Evolutionary conservation across 1,140 invertebrate species (phyloP).

Genomic region (Zaprionus ornatus): DNA sequence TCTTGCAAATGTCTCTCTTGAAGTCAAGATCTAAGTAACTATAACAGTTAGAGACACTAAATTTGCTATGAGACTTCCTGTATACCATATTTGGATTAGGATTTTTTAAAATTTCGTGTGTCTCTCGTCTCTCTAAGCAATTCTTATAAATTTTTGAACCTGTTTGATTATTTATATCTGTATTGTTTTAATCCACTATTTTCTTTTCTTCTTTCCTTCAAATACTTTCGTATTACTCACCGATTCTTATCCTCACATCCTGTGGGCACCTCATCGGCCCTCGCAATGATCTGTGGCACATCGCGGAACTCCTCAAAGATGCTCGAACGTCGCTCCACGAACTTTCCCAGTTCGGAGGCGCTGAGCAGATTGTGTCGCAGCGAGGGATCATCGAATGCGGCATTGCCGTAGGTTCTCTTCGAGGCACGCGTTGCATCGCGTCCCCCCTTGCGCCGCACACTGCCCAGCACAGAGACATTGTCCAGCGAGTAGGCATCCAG

Average conservation of each 20-base stretch:
- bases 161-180: too few relatives aligned
- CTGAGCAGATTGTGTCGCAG: constrained; percentile 72
- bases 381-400: constrained; percentile 94
- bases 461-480: constrained; percentile 93
- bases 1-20: too few relatives aligned
- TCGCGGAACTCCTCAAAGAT: constrained; percentile 91
- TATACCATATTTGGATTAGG: too few relatives aligned
- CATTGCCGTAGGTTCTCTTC: constrained; percentile 95
- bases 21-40: too few relatives aligned
- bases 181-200: too few relatives aligned
- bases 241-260: constrained; percentile 95
- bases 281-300: constrained; percentile 90
- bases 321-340: constrained; percentile 88
- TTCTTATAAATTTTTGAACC: too few relatives aligned
- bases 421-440: constrained; percentile 87
- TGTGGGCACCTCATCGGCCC: constrained; percentile 91
- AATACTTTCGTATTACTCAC: constrained; percentile 46
- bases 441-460: constrained; percentile 88
- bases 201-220: too few relatives aligned
- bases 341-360: constrained; percentile 87
- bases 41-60: too few relatives aligned
- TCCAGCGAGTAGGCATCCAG: constrained; percentile 95
- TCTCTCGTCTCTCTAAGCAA: too few relatives aligned
- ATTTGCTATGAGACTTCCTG: too few relatives aligned
- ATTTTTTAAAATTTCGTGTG: too few relatives aligned